A percentile compares a stretch with the other conserved stretches of the same genome.
Evolutionary conservation across 2,113 vertebrate genomes (phyloP).

Genomic region (Austrofundulus limnaeus): DNA sequence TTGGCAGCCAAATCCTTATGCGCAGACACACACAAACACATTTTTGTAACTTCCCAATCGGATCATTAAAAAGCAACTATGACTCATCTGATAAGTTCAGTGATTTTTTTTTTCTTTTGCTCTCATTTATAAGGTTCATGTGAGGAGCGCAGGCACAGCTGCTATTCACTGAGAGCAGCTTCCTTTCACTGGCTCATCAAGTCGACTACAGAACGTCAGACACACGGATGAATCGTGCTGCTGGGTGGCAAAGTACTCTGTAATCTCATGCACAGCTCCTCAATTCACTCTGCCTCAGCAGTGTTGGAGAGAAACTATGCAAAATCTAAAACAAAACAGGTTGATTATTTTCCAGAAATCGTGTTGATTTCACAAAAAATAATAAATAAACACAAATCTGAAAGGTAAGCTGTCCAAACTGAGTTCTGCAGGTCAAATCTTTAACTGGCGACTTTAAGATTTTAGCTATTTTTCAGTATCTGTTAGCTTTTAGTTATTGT

Average conservation of each 20-base stretch:
- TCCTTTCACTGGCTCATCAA: conserved; percentile 8
- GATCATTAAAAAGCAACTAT: conserved; percentile 27
- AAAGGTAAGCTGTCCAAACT: not conserved
- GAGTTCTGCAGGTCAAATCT: not conserved
- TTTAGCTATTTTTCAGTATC: too few species aligned
- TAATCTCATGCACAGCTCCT: not conserved
- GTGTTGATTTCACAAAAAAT: not conserved
- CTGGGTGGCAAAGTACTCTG: not conserved
- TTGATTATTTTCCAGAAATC: not conserved
- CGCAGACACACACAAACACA: not conserved
- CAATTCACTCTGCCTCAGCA: not conserved
- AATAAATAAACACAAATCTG: too few species aligned
- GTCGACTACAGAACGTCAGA: not conserved
- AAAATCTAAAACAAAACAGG: not conserved
- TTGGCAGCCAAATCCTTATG: conserved; percentile 11
- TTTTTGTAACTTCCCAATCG: conserved; percentile 1
- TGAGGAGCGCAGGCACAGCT: not conserved
- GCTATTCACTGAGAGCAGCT: not conserved
- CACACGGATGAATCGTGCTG: not conserved
- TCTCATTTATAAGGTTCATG: conserved; percentile 35
- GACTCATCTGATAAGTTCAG: conserved; percentile 30
- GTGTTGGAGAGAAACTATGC: not conserved
- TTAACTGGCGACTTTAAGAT: not conserved
- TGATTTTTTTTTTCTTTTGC: conserved; percentile 20
- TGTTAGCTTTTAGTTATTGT: too few species aligned